Evolutionary conservation across 1,140 invertebrate genomes (phyloP).

Genomic region (Archivesica marissinica): DNA sequence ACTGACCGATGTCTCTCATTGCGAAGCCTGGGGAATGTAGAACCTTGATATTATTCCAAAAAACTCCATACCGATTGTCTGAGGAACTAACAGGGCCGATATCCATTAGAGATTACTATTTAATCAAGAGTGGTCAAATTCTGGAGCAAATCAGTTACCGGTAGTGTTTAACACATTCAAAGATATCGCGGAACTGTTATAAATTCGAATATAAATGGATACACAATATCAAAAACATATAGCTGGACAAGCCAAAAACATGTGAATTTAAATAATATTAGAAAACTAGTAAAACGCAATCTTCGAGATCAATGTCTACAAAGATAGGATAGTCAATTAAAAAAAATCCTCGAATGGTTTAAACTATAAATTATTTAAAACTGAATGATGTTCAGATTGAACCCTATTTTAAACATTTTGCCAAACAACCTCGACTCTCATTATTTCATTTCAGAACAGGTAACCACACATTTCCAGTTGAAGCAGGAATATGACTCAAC

Average conservation of each 20-base stretch:
- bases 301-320: neutral
- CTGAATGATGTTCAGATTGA: neutral
- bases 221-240: neutral
- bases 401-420: neutral
- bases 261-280: neutral
- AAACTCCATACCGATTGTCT: conserved; percentile 17
- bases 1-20: no score
- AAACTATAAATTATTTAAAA: neutral
- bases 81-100: neutral
- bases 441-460: neutral
- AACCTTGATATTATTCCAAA: neutral
- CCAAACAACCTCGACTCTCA: neutral
- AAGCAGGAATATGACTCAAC: neutral
- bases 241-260: neutral
- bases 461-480: neutral
- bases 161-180: neutral
- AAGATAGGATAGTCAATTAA: neutral
- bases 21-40: conserved; percentile 2
- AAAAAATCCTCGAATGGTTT: neutral
- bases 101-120: neutral
- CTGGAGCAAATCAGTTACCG: neutral
- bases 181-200: neutral
- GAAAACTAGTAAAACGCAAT: neutral
- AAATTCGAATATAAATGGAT: neutral
- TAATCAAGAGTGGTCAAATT: neutral